phyloP scores from a whole-genome alignment of 92 coral and sea anemone species.

The Parazoanthus swiftii region DNA sequence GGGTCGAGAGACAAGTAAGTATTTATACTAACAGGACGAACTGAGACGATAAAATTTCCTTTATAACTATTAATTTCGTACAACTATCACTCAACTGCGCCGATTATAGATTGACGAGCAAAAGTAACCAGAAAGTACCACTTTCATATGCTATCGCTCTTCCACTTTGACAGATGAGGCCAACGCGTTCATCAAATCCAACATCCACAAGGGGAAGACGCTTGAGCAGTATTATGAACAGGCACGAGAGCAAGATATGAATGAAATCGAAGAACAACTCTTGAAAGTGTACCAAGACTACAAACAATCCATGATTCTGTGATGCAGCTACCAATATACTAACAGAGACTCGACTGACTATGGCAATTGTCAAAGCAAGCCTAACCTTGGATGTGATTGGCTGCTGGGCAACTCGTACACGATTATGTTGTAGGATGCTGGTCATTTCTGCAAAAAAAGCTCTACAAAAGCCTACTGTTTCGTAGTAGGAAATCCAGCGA shows the following conservation, averaged over 20 bases:
- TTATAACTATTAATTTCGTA: too few species aligned
- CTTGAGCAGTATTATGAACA: constrained; percentile 67
- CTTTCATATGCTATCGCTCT: neutral
- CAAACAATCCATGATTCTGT: constrained; percentile 5
- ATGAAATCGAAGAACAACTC: constrained; percentile 61
- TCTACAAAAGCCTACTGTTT: neutral
- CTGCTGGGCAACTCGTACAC: neutral
- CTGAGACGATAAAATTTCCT: too few species aligned
- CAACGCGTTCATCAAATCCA: constrained; percentile 67
- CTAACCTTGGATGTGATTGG: neutral
- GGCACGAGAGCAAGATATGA: constrained; percentile 73
- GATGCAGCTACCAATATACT: neutral
- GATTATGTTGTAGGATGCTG: neutral
- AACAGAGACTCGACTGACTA: neutral
- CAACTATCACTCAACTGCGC: too few species aligned
- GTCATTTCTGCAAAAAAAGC: neutral
- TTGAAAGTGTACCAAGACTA: constrained; percentile 38
- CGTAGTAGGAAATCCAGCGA: neutral
- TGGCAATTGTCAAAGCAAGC: neutral
- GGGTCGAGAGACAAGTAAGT: constrained; percentile 76
- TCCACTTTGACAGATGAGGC: constrained; percentile 69
- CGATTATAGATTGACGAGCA: too few species aligned
- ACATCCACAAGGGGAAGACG: constrained; percentile 62
- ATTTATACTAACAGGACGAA: too few species aligned
- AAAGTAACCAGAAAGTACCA: too few species aligned